These are phyloP conservation scores for Acanthosepion esculentum DNA, from an alignment of 2,888 invertebrate genomes.

Conservation along the genomic window DNA sequence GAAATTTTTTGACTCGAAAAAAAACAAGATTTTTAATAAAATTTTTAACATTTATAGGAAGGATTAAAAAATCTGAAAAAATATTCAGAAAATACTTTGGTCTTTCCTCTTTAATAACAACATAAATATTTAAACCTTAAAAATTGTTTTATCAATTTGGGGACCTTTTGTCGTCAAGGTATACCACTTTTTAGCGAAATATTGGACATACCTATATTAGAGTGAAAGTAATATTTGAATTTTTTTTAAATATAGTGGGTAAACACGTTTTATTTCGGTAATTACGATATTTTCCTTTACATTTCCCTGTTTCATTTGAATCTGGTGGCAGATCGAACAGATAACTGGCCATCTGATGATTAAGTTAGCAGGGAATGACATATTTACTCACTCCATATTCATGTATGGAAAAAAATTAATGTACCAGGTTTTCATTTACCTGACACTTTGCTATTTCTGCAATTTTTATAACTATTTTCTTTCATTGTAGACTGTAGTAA, in stretches of 20 bases:
- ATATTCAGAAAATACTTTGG: too few relatives aligned
- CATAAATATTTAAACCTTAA: too few relatives aligned
- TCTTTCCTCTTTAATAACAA: too few relatives aligned
- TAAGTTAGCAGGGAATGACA: neutral
- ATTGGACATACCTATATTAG: too few relatives aligned
- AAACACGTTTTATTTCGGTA: neutral
- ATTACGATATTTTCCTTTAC: neutral
- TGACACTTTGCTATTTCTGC: neutral
- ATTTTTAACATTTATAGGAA: too few relatives aligned
- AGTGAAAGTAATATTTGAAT: neutral
- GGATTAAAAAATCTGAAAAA: too few relatives aligned
- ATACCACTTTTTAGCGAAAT: too few relatives aligned
- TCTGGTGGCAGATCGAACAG: neutral
- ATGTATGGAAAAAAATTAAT: neutral
- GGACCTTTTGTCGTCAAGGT: too few relatives aligned
- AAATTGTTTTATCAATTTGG: too few relatives aligned
- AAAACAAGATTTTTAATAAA: too few relatives aligned
- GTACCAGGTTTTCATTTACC: neutral
- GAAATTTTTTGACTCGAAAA: too few relatives aligned
- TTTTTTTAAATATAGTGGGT: neutral
- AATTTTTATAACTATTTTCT: neutral
- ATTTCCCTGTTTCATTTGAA: neutral
- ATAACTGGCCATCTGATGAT: neutral
- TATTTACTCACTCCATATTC: neutral
- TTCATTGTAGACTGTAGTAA: neutral